Evolutionary conservation across 2,888 invertebrate species (phyloP).

Genomic region (Oscheius onirici): DNA sequence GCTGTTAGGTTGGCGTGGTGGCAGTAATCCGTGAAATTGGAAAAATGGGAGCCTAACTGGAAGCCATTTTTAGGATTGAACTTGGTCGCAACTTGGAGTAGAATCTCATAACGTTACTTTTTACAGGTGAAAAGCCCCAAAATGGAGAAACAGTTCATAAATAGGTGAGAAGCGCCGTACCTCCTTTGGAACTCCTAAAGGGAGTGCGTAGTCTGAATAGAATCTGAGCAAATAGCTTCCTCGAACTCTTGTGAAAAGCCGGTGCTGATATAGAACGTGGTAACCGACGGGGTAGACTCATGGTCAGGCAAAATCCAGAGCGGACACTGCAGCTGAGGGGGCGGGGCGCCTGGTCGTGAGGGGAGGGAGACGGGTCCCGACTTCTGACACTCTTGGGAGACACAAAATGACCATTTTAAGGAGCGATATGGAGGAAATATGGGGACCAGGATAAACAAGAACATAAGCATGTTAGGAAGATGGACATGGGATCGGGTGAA

Average conservation of each 20-base stretch:
- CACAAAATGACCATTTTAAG: too few species aligned
- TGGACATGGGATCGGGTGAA: too few species aligned
- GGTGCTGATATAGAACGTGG: constrained; percentile 51
- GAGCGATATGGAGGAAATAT: too few species aligned
- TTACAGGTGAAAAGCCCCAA: too few species aligned
- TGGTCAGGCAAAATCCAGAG: neutral
- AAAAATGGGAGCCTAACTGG: constrained; percentile 16
- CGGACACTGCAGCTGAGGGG: neutral
- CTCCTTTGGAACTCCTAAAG: neutral
- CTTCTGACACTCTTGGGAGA: constrained; percentile 5
- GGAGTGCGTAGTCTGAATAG: constrained; percentile 20
- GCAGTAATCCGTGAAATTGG: constrained; percentile 32
- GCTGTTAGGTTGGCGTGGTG: constrained; percentile 10
- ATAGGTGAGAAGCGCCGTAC: neutral
- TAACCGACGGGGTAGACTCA: constrained; percentile 35
- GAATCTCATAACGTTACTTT: neutral
- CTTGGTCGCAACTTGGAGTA: neutral
- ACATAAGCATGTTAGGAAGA: too few species aligned
- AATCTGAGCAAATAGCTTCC: constrained; percentile 20
- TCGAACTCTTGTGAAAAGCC: constrained; percentile 45
- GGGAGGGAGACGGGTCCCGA: constrained; percentile 1
- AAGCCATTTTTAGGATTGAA: neutral
- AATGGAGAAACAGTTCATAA: neutral
- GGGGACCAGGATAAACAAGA: too few species aligned
- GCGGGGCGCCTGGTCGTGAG: constrained; percentile 6